Base-by-base conservation (phyloP, 2,888 invertebrate species). In the Nymphalis polychloros region DNA sequence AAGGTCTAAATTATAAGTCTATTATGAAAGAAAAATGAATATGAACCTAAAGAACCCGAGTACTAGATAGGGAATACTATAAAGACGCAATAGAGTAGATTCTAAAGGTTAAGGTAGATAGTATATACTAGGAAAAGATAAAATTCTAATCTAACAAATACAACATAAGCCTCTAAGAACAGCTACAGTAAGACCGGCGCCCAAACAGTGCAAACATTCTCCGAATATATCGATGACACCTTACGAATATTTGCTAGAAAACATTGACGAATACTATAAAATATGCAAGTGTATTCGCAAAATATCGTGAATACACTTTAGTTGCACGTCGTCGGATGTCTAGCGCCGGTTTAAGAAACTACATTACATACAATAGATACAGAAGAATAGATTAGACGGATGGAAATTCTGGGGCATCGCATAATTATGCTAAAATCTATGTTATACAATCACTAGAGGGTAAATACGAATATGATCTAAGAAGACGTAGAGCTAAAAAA, bases 331-430 rank as follows among this genome's bases (percentile, higher is more conserved):
- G 52, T 6, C 31, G 4, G n/a, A 55, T 17, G 55, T 35, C 19
- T n/a, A 8, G 2, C 50, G 59, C 23, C 19, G 50, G n/a, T 20
- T 50, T 65, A 85, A 84, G 82, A 83, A 69, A 84, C 90, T 90
- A 91, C 85, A 72, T 84, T 89, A 90, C 87, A 86, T 88, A 87
- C 79, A 88, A 85, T 90, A 91, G 86, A 85, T 90, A 92, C 84
- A 91, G 89, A 88, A 91, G 90, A 88, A 89, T 90, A 92, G 85
- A 82, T 82, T 85, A 88, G 92, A 92, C 93, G 93, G 93, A 93
- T 93, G 93, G 93, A 93, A 92, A 91, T 89, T 91, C 93, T 93
- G 93, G 93, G 93, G 93, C 93, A 86, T 89, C 90, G 91, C 90
- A 85, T 72, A 64, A 62, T 86, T 87, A 87, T 80, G 61, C 83